A percentile compares a stretch with the other conserved stretches of the same genome.
These are phyloP conservation scores for Tokudaia muenninki DNA, from an alignment of 2,797 vertebrate species.

Conservation along the genomic window DNA sequence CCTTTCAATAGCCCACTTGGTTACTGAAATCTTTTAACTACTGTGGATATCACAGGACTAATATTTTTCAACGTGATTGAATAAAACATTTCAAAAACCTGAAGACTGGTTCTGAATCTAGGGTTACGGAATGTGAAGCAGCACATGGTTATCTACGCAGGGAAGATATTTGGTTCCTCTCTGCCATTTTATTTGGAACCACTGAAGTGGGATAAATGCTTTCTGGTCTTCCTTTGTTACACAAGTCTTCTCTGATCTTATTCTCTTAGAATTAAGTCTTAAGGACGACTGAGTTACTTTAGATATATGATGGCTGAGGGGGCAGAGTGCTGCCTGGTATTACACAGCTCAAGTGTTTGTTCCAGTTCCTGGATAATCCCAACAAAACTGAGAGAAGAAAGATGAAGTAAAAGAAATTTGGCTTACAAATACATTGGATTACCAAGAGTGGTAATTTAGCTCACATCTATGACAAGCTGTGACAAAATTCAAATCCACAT, in stretches of 20 bases:
- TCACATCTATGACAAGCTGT: neutral
- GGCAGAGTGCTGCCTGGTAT: neutral
- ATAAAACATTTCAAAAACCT: neutral
- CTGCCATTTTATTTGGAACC: neutral
- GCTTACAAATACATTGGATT: neutral
- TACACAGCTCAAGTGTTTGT: neutral
- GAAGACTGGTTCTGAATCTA: neutral
- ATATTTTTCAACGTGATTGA: neutral
- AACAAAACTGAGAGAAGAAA: neutral
- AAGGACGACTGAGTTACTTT: neutral
- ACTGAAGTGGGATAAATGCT: neutral
- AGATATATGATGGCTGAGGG: neutral
- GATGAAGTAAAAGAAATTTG: neutral
- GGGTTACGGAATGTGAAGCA: neutral
- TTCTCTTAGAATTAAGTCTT: neutral
- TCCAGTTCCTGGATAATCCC: neutral
- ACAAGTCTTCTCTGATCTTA: neutral
- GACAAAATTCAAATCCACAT: neutral
- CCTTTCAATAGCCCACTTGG: neutral
- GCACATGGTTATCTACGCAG: neutral
- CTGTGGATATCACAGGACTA: neutral
- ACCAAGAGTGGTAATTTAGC: neutral
- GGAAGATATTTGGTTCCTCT: neutral
- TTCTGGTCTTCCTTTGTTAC: neutral
- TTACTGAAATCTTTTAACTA: neutral